A percentile compares a stretch with the other conserved stretches of the same genome.
Evolutionary conservation across 2,797 vertebrate genomes (phyloP).

Genomic region (Gymnoscopelus microlampas): DNA sequence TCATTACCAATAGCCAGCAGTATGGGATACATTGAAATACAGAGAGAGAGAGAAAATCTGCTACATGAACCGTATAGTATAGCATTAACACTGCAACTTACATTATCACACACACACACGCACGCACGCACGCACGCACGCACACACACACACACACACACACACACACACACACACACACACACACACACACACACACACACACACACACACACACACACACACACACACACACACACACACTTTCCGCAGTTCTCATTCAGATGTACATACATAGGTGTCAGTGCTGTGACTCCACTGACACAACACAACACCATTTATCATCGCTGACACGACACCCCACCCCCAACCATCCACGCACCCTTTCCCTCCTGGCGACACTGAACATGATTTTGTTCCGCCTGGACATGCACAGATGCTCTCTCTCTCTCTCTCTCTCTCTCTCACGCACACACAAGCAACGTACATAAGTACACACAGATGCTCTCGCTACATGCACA

Average conservation of each 20-base stretch:
- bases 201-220: conserved; percentile 1
- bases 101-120: neutral
- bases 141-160: neutral
- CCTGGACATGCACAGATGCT: conserved; percentile 41
- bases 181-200: neutral
- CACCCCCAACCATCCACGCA: neutral
- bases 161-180: conserved; percentile 6
- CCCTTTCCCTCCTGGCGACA: too few species aligned
- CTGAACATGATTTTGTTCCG: conserved; percentile 6
- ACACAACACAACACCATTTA: conserved; percentile 56
- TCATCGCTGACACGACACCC: conserved; percentile 1
- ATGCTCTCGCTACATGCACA: neutral
- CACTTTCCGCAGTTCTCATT: conserved; percentile 16
- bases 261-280: conserved; percentile 41
- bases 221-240: neutral
- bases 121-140: neutral
- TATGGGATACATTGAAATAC: too few species aligned
- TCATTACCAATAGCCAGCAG: too few species aligned
- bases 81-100: too few species aligned
- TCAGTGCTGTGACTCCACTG: conserved; percentile 36
- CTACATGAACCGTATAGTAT: too few species aligned
- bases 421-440: conserved; percentile 11
- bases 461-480: neutral
- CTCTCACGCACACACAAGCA: neutral
- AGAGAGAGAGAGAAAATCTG: too few species aligned